Percentiles rank a stretch among this genome's conserved stretches.
Evolutionary conservation across 2,888 invertebrate species (phyloP).

Genomic region (Melanargia galathea): DNA sequence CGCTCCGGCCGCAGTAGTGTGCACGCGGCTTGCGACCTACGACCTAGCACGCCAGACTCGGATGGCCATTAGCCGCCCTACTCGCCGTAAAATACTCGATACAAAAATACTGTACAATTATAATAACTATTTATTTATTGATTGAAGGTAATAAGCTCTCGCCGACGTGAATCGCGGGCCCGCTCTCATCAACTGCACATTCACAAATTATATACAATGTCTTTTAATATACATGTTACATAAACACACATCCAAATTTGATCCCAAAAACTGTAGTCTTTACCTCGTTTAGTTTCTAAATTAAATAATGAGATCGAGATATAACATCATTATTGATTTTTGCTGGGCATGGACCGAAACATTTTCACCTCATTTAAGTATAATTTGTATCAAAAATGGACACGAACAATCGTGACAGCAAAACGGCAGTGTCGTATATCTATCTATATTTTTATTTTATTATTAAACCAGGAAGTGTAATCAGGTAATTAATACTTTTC

Average conservation of each 20-base stretch:
- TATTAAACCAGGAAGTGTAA: constrained; percentile 36
- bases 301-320: constrained; percentile 80
- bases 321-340: constrained; percentile 74
- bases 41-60: neutral
- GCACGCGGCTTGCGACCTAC: constrained; percentile 18
- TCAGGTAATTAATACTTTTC: constrained; percentile 58
- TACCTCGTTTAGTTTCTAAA: constrained; percentile 81
- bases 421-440: constrained; percentile 28
- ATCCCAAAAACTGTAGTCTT: constrained; percentile 80
- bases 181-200: constrained; percentile 72
- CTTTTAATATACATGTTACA: constrained; percentile 76
- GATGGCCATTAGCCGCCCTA: constrained; percentile 49
- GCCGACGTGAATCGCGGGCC: constrained; percentile 65
- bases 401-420: constrained; percentile 31
- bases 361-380: constrained; percentile 44
- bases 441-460: constrained; percentile 29
- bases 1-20: constrained; percentile 19
- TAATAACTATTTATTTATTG: constrained; percentile 64
- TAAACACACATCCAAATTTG: constrained; percentile 81
- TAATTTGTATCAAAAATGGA: constrained; percentile 37
- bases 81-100: constrained; percentile 76
- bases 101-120: constrained; percentile 82
- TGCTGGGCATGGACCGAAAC: constrained; percentile 59
- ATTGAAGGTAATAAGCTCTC: constrained; percentile 76
- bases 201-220: constrained; percentile 78